phyloP scores from a whole-genome alignment of 2,113 vertebrate species.

The Brachypteracias leptosomus region DNA sequence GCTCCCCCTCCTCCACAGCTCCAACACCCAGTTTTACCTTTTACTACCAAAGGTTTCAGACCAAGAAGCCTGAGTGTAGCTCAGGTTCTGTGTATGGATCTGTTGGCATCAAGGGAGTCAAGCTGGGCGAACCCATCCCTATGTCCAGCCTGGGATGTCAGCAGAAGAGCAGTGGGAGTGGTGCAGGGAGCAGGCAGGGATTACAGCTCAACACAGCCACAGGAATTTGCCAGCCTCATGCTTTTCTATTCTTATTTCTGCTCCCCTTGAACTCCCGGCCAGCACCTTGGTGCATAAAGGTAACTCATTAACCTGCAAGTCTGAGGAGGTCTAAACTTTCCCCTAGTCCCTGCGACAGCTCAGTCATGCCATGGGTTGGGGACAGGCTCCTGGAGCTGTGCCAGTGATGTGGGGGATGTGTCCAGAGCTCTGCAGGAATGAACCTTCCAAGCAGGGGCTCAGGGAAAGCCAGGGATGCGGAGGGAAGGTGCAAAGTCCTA shows the following conservation, averaged over 20 bases:
- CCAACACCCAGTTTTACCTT: background rate
- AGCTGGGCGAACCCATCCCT: background rate
- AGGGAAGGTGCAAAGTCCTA: background rate
- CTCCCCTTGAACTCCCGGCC: background rate
- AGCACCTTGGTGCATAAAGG: background rate
- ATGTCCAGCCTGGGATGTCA: accelerated
- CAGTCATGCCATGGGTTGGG: background rate
- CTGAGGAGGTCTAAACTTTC: background rate
- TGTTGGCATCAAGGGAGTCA: background rate
- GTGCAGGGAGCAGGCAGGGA: background rate
- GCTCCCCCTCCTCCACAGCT: background rate
- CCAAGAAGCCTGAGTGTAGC: background rate
- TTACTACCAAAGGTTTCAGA: background rate
- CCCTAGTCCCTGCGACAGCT: background rate
- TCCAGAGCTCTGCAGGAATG: background rate
- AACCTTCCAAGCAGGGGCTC: background rate
- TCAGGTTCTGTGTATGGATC: accelerated
- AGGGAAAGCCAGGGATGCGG: background rate
- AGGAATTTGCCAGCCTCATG: background rate
- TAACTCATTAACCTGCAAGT: slow-evolving; percentile 42
- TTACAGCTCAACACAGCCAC: accelerated
- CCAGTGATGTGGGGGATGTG: background rate
- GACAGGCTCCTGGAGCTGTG: background rate
- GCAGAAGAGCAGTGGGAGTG: background rate
- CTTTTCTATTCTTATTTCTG: background rate